A percentile compares a stretch with the other conserved stretches of the same genome.
Conservation (phyloP, 2,113 vertebrate genomes). For the Felis chaus region DNA sequence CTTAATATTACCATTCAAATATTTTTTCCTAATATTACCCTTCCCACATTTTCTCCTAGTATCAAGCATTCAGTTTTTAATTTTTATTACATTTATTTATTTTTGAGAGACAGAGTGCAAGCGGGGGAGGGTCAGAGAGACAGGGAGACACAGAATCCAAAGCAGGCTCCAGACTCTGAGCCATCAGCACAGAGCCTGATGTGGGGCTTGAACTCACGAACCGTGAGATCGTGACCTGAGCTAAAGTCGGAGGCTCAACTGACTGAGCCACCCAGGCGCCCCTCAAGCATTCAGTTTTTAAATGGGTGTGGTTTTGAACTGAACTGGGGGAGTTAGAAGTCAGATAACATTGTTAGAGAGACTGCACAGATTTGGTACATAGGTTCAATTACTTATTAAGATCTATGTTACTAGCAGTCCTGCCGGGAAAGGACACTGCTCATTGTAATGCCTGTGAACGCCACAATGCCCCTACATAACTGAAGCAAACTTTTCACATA, state of each 20-base stretch:
- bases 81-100: too few relatives aligned
- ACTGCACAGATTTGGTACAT: not conserved
- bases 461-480: not conserved
- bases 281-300: not conserved
- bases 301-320: not conserved
- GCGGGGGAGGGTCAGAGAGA: too few relatives aligned
- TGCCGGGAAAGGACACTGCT: not conserved
- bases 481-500: not conserved
- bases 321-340: not conserved
- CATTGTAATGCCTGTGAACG: not conserved
- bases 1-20: not conserved
- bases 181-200: too few relatives aligned
- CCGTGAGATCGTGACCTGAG: too few relatives aligned
- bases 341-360: not conserved
- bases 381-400: not conserved
- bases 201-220: too few relatives aligned
- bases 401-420: not conserved
- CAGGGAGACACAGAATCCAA: too few relatives aligned
- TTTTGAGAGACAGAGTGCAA: too few relatives aligned
- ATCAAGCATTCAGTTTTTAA: conserved; percentile 1
- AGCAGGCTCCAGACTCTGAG: too few relatives aligned
- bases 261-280: too few relatives aligned
- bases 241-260: too few relatives aligned
- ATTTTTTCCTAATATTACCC: not conserved
- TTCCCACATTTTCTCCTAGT: not conserved